phyloP scores from a whole-genome alignment of 2,888 invertebrate genomes.

The Tiliacea citrago region DNA sequence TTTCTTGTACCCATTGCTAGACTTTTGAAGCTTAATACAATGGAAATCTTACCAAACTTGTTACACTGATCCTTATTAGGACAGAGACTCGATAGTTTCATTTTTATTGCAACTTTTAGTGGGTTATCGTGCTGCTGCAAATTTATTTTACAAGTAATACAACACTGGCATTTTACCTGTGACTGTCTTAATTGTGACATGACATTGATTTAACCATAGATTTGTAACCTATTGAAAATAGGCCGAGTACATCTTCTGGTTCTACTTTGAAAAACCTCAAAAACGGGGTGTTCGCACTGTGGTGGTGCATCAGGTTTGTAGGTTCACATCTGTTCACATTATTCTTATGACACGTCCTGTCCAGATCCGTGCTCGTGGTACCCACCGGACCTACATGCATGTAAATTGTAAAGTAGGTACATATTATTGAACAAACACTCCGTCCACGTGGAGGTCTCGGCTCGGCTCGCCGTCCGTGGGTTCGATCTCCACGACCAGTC shows the following conservation, averaged over 20 bases:
- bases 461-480: background rate
- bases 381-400: background rate
- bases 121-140: conserved; percentile 18
- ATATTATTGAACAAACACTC: background rate
- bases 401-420: too few species aligned
- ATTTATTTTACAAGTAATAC: conserved; percentile 15
- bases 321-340: background rate
- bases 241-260: background rate
- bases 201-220: conserved; percentile 24
- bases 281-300: background rate
- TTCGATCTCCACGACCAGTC: background rate
- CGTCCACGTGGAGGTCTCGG: background rate
- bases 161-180: conserved; percentile 25
- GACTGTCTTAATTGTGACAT: conserved; percentile 8
- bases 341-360: background rate
- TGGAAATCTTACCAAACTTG: conserved; percentile 69
- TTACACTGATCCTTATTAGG: conserved; percentile 74
- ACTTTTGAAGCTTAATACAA: background rate
- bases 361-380: too few species aligned
- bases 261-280: conserved; percentile 1
- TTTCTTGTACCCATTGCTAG: background rate
- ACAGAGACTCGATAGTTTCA: conserved; percentile 73
- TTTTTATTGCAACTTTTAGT: conserved; percentile 46
- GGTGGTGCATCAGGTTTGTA: background rate
- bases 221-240: conserved; percentile 4